Conservation (phyloP, 2,888 invertebrate species). For the Drosophila trichaetosa region DNA sequence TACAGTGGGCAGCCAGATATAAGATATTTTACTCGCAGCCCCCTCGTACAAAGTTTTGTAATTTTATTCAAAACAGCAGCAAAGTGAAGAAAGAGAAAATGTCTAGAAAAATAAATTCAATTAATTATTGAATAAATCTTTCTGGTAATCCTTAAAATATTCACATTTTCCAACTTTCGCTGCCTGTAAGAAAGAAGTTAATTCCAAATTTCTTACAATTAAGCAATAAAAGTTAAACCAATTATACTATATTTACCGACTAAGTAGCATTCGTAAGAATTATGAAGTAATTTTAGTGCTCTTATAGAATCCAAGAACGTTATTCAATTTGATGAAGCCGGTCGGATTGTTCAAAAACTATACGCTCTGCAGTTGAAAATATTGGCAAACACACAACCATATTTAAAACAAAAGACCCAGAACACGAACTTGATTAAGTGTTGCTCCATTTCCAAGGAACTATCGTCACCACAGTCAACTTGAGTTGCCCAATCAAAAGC, state of each 20-base stretch:
- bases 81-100: not conserved
- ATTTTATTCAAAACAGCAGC: slow-evolving; percentile 3
- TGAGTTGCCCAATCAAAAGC: slow-evolving; percentile 4
- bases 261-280: not conserved
- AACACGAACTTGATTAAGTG: slow-evolving; percentile 28
- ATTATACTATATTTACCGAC: not conserved
- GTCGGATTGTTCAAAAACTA: not conserved
- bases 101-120: not conserved
- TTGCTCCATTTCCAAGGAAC: not conserved
- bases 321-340: not conserved
- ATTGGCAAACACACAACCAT: slow-evolving; percentile 1
- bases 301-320: not conserved
- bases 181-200: too few relatives aligned
- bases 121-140: not conserved
- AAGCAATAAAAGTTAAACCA: not conserved
- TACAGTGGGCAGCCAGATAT: slow-evolving; percentile 15
- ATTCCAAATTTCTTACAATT: not conserved
- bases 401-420: slow-evolving; percentile 19
- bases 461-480: not conserved
- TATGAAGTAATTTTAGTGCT: not conserved
- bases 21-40: slow-evolving; percentile 4
- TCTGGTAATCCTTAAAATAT: too few relatives aligned
- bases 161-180: not conserved
- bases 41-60: slow-evolving; percentile 36
- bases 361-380: not conserved